Conservation (phyloP, 1,140 invertebrate genomes). For the Megalopta genalis region DNA sequence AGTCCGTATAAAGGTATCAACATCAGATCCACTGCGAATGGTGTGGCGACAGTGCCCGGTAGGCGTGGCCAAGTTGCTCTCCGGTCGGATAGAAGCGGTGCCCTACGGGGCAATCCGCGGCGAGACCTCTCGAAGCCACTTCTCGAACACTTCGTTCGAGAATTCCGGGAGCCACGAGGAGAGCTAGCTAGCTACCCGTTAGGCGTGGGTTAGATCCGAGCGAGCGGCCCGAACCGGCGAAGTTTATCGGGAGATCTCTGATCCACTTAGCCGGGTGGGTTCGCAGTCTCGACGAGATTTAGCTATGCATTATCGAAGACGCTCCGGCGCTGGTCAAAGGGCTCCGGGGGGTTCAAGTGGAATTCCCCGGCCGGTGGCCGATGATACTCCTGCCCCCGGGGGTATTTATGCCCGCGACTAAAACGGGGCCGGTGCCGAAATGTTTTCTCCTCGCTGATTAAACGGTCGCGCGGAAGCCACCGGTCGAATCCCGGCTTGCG, state of each 20-base stretch:
- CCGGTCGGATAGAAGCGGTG: too few relatives aligned
- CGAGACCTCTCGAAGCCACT: too few relatives aligned
- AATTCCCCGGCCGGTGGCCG: conserved; percentile 16
- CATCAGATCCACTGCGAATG: too few relatives aligned
- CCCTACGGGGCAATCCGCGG: too few relatives aligned
- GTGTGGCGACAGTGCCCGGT: too few relatives aligned
- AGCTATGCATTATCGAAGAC: conserved; percentile 35
- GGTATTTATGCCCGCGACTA: background rate
- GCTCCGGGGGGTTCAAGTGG: background rate
- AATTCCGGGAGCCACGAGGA: too few relatives aligned
- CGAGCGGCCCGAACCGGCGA: background rate
- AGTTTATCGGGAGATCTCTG: conserved; percentile 40
- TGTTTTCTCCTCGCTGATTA: conserved; percentile 37
- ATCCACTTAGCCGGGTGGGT: conserved; percentile 36
- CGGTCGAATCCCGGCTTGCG: too few relatives aligned
- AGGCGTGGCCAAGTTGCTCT: too few relatives aligned
- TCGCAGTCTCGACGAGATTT: conserved; percentile 9
- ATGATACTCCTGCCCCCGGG: conserved; percentile 4
- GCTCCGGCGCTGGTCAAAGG: conserved; percentile 21
- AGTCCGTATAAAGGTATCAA: too few relatives aligned
- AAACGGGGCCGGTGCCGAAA: background rate
- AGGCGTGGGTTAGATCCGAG: background rate
- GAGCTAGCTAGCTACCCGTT: too few relatives aligned
- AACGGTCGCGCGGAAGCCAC: background rate
- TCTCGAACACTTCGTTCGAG: too few relatives aligned